Conservation (phyloP, 2,888 invertebrate species). For the Poecilobothrus nobilitatus region DNA sequence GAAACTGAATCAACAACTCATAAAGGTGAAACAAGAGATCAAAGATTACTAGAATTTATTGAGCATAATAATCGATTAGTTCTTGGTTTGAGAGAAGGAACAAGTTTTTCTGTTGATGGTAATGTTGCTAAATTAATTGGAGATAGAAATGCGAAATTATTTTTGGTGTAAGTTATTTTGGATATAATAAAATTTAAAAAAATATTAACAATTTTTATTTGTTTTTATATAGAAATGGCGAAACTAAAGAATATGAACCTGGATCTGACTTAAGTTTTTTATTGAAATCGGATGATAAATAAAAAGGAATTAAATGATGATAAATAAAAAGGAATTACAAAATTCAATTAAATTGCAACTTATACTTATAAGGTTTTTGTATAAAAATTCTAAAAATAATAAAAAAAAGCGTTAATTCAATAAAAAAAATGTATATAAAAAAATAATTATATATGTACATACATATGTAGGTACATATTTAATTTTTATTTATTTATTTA, state of each 20-base stretch:
- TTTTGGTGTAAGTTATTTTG: constrained; percentile 52
- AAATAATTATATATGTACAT: too few species aligned
- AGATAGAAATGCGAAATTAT: constrained; percentile 54
- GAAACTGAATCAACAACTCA: constrained; percentile 50
- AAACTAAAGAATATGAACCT: neutral
- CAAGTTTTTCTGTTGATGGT: constrained; percentile 54
- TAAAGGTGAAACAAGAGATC: constrained; percentile 67
- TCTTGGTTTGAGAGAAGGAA: constrained; percentile 65
- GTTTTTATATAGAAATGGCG: neutral
- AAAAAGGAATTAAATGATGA: too few species aligned
- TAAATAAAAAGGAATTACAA: too few species aligned
- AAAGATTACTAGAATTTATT: constrained; percentile 61
- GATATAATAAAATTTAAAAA: constrained; percentile 12
- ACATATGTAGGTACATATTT: too few species aligned
- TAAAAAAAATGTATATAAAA: too few species aligned
- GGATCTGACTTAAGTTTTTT: constrained; percentile 7
- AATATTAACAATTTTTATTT: constrained; percentile 16
- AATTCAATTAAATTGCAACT: too few species aligned
- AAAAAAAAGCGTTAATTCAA: too few species aligned
- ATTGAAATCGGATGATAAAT: constrained; percentile 15
- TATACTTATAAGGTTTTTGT: too few species aligned
- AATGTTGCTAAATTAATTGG: constrained; percentile 54
- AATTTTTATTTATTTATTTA: too few species aligned
- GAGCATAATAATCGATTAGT: constrained; percentile 54
- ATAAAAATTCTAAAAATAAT: too few species aligned